These are phyloP conservation scores for Edolisoma coerulescens DNA, from an alignment of 2,113 vertebrate genomes.

Conservation along the genomic window DNA sequence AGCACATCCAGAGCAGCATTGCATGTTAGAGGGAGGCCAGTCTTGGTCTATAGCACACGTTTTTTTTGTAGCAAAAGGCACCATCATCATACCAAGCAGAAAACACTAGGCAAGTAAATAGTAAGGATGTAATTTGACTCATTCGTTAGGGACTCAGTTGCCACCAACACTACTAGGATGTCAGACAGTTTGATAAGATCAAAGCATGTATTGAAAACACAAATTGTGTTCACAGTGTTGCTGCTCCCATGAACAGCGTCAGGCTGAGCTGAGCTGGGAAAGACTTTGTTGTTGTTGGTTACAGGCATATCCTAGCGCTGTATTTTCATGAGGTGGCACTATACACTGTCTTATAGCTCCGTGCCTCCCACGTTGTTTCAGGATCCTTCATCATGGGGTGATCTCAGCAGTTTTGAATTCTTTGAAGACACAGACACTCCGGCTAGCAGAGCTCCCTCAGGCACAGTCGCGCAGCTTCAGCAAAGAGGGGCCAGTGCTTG, in stretches of 20 bases:
- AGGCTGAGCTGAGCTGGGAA: not conserved
- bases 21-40: not conserved
- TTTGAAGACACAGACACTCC: constrained; percentile 77
- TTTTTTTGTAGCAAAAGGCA: not conserved
- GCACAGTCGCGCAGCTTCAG: constrained; percentile 69
- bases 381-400: constrained; percentile 84
- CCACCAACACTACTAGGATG: not conserved
- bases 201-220: not conserved
- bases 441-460: constrained; percentile 73
- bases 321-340: constrained; percentile 68
- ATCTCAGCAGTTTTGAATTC: constrained; percentile 79
- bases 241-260: not conserved
- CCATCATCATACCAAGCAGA: not conserved
- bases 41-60: not conserved
- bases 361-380: constrained; percentile 85
- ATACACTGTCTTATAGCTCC: constrained; percentile 74
- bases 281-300: not conserved
- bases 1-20: not conserved
- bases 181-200: not conserved
- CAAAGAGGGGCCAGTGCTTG: constrained; percentile 65
- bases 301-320: constrained; percentile 37
- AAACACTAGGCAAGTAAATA: not conserved
- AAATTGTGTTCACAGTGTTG: not conserved
- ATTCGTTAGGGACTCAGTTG: not conserved
- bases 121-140: not conserved